These are phyloP conservation scores for Dicyrtoma fusca DNA, from an alignment of 2,888 invertebrate species.

Conservation along the genomic window DNA sequence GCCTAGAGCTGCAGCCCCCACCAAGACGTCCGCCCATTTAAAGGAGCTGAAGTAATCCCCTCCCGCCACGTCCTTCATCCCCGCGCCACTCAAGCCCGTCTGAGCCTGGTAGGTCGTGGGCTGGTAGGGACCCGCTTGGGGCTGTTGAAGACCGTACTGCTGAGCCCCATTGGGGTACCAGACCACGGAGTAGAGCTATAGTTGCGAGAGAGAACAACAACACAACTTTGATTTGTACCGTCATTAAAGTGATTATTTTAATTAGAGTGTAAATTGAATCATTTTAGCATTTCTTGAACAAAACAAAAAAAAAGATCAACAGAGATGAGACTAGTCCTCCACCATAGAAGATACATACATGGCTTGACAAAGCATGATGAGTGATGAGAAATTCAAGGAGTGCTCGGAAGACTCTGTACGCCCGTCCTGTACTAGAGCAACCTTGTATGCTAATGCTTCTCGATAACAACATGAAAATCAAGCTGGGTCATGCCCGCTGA, in stretches of 20 bases:
- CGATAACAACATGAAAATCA: constrained; percentile 15
- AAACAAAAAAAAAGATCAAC: not conserved
- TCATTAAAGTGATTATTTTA: not conserved
- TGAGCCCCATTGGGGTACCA: not conserved
- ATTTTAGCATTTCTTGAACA: not conserved
- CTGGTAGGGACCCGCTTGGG: not conserved
- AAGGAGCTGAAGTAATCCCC: constrained; percentile 24
- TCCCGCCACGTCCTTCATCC: not conserved
- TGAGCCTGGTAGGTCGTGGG: constrained; percentile 13
- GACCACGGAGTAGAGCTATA: too few species aligned
- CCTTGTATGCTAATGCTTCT: constrained; percentile 27
- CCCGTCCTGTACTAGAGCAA: not conserved
- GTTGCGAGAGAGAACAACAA: too few species aligned
- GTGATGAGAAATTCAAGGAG: not conserved
- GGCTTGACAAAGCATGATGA: too few species aligned
- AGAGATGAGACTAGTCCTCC: too few species aligned
- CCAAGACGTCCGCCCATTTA: constrained; percentile 43
- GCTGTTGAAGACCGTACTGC: constrained; percentile 1
- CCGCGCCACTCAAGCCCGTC: not conserved
- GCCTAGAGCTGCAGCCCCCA: constrained; percentile 39
- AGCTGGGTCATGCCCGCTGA: constrained; percentile 34
- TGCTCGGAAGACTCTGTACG: not conserved
- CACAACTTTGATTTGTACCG: too few species aligned
- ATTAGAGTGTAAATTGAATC: constrained; percentile 8
- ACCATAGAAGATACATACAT: too few species aligned